Base-by-base conservation (phyloP, 2,113 vertebrate species). In the Phyllostomus hastatus region DNA sequence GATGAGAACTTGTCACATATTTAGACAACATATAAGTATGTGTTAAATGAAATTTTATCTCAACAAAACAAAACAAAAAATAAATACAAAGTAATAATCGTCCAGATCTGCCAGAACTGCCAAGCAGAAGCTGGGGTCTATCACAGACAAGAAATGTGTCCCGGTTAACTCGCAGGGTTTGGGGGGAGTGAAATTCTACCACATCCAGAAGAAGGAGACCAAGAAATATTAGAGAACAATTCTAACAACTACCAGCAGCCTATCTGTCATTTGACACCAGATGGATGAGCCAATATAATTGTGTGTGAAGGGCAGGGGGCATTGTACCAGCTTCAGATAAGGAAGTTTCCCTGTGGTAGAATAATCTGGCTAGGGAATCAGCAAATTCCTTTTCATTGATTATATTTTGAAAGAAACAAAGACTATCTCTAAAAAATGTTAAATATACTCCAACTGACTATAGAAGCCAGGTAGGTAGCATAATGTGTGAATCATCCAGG, bases 1-100 rank as follows among this genome's bases (percentile, higher is more conserved):
- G 38, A 92, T 52, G 48, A 24, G 10, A 86, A 73, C 43, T 83
- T 73, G 78, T 20, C 6, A 4, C 8, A 38, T 80, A 86, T 87
- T 96, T 83, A 94, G 87, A 92, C 75, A 96, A 69, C 10, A 83
- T 43, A 79, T 46, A 92, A 86, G 48, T 31, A 87, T 35, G 35
- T 10, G 20, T 69, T 52, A 43, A 96, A 90, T 90, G 79, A 35
- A 83, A 90, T 38, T 78, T 88, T 84, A 92, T 73, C 16, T 31
- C n/a, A 92, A 85, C 38, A 33, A 64, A 79, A 69, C 2, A 76
- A 75, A 67, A 33, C 38, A 88, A 46, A 43, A 48, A 48, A 12
- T 26, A 72, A 91, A 94, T n/a, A 79, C 43, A 87, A 90, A 94
- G 14, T 64, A 82, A 69, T 50, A 59, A 19, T 48, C 24, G 59